Base-by-base conservation (phyloP, 2,888 invertebrate genomes). In the Bimastos eiseni region DNA sequence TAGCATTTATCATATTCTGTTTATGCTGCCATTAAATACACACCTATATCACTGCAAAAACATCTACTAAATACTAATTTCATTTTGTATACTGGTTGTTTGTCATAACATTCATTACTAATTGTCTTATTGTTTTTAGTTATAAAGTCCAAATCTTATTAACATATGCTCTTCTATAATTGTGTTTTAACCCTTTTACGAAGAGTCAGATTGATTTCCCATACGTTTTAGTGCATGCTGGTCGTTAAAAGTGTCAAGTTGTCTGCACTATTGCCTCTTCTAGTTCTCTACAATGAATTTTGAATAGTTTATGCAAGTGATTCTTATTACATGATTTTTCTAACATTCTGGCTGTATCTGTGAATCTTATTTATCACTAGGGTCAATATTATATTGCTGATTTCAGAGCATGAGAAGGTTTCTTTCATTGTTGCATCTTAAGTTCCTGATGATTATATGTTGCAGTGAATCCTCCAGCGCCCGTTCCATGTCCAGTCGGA, bases 401-500 rank as follows among this genome's bases (percentile, higher is more conserved):
- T 1, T 70, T n/a, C n/a, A n/a, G 3, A 21, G 49, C 6, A 49
- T 49, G 21, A 70, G 70, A n/a, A n/a, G 8, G 13, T 70, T 6
- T 49, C 44, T 33, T 30, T 36, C 89, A 41, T 83, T 34, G 37
- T 49, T 89, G 24, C 33, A 70, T 70, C 70, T n/a, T 49, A 70
- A n/a, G n/a, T 70, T 70, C 8, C 86, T 36, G 24, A 17, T 89
- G 30, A 70, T 36, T 70, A 36, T 15, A 33, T 55, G 70, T 83
- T 92, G 33, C 91, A 95, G 94, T 95, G 93, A 93, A 95, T 92
- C 95, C 95, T 11, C 99, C 99, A 0, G 97, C 97, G 0, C 97
- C 98, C 0, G 97, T 99, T 13, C 96, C 98, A 88, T 99, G 99
- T 95, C 99, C 99, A 0, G 97, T 99, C 1, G 99, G 98, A 86